These are phyloP conservation scores for Altica lythri DNA, from an alignment of 2,888 invertebrate genomes.

Conservation along the genomic window DNA sequence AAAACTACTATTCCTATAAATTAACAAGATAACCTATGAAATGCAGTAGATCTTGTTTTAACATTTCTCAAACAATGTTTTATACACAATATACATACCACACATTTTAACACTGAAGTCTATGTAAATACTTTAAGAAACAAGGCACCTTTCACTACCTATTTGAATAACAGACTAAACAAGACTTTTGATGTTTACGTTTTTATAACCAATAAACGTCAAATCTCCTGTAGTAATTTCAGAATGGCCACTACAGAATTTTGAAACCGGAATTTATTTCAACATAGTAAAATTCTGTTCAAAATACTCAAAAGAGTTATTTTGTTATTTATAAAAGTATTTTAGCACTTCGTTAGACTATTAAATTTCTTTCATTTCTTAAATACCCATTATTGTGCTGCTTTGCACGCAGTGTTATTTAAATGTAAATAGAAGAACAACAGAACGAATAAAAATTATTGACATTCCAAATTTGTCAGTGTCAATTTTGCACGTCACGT, in stretches of 20 bases:
- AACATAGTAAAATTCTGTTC: too few species aligned
- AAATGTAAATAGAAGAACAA: too few species aligned
- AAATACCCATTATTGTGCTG: too few species aligned
- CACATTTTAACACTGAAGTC: slow-evolving; percentile 12
- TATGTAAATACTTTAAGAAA: slow-evolving; percentile 5
- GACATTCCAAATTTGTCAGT: slow-evolving; percentile 2
- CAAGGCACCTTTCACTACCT: slow-evolving; percentile 15
- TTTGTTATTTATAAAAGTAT: too few species aligned
- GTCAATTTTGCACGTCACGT: slow-evolving; percentile 14
- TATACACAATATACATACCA: slow-evolving; percentile 10
- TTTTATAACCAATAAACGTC: slow-evolving; percentile 28
- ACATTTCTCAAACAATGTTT: background rate
- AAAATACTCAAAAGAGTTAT: too few species aligned
- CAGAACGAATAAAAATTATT: background rate
- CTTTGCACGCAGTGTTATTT: too few species aligned
- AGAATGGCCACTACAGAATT: too few species aligned
- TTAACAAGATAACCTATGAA: background rate
- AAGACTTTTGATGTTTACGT: slow-evolving; percentile 26
- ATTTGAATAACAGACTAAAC: slow-evolving; percentile 26
- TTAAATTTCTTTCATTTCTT: too few species aligned
- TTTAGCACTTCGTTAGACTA: too few species aligned
- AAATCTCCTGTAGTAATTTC: too few species aligned
- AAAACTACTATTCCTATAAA: background rate
- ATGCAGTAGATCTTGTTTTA: background rate
- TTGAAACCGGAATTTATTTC: too few species aligned